Percentiles rank a stretch among this genome's conserved stretches.
Conservation (phyloP, 1,140 invertebrate species). For the Drosophila erecta region DNA sequence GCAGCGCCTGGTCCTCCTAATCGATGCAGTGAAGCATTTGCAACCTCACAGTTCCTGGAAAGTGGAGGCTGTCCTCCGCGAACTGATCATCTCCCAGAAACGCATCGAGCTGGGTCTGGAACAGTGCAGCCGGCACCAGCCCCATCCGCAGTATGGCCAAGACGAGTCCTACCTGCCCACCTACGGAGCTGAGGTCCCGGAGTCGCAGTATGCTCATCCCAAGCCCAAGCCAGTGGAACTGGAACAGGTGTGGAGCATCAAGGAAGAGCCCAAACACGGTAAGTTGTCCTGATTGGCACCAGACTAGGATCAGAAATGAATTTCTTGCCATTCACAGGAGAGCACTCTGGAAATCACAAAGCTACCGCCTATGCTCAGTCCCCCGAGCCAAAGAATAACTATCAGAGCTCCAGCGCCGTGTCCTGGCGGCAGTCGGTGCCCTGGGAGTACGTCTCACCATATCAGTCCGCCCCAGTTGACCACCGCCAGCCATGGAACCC, state of each 20-base stretch:
- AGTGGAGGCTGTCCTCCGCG: conserved; percentile 54
- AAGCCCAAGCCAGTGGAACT: conserved; percentile 21
- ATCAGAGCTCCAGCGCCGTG: conserved; percentile 11
- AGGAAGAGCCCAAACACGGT: conserved; percentile 35
- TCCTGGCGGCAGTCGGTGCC: conserved; percentile 58
- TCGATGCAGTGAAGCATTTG: conserved; percentile 35
- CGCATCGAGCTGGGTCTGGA: conserved; percentile 64
- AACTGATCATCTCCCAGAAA: conserved; percentile 67
- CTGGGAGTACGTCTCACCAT: conserved; percentile 42
- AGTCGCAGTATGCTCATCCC: conserved; percentile 1
- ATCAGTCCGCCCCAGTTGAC: conserved; percentile 23
- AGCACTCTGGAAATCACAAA: conserved; percentile 4
- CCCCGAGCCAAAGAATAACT: conserved; percentile 11
- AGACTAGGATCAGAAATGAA: background rate
- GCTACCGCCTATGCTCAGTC: conserved; percentile 36
- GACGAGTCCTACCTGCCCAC: background rate
- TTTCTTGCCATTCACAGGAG: conserved; percentile 11
- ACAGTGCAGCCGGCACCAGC: conserved; percentile 26
- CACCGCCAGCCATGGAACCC: conserved; percentile 20
- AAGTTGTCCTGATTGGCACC: background rate
- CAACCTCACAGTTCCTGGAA: conserved; percentile 54
- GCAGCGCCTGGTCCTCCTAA: conserved; percentile 26
- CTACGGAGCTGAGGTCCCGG: conserved; percentile 16
- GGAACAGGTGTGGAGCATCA: conserved; percentile 47
- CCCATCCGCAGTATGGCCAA: background rate